These are phyloP conservation scores for Aeoliscus strigatus DNA, from an alignment of 2,797 vertebrate species.

Conservation along the genomic window DNA sequence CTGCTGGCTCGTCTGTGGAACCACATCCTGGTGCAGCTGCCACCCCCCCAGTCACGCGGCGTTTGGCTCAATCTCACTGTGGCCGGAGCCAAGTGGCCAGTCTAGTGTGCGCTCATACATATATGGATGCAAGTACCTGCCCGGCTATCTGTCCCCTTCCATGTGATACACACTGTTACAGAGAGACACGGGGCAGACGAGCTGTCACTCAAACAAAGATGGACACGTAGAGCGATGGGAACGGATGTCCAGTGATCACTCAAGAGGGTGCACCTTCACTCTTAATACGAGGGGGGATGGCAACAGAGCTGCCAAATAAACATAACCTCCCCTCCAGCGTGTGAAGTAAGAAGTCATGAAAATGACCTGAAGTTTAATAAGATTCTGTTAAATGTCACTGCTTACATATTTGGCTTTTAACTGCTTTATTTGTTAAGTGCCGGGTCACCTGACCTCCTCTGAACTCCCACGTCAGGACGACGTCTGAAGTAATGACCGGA, in stretches of 20 bases:
- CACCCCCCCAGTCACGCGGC: constrained; percentile 54
- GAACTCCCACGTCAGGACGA: background rate
- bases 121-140: constrained; percentile 8
- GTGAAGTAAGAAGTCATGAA: constrained; percentile 23
- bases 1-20: constrained; percentile 40
- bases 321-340: constrained; percentile 1
- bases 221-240: constrained; percentile 56
- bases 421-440: constrained; percentile 18
- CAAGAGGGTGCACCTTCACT: constrained; percentile 58
- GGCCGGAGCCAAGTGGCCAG: constrained; percentile 40
- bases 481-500: constrained; percentile 17
- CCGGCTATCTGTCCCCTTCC: constrained; percentile 21
- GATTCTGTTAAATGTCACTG: constrained; percentile 32
- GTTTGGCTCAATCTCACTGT: constrained; percentile 52
- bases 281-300: constrained; percentile 36
- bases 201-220: constrained; percentile 51
- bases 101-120: constrained; percentile 18
- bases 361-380: constrained; percentile 21
- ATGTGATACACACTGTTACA: constrained; percentile 15
- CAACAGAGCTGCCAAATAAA: constrained; percentile 45
- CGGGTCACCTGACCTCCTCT: constrained; percentile 9
- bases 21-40: constrained; percentile 64
- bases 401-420: constrained; percentile 16
- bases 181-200: constrained; percentile 19
- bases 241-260: constrained; percentile 55